These are phyloP conservation scores for Amiota mariae DNA, from an alignment of 2,888 invertebrate genomes.

Conservation along the genomic window DNA sequence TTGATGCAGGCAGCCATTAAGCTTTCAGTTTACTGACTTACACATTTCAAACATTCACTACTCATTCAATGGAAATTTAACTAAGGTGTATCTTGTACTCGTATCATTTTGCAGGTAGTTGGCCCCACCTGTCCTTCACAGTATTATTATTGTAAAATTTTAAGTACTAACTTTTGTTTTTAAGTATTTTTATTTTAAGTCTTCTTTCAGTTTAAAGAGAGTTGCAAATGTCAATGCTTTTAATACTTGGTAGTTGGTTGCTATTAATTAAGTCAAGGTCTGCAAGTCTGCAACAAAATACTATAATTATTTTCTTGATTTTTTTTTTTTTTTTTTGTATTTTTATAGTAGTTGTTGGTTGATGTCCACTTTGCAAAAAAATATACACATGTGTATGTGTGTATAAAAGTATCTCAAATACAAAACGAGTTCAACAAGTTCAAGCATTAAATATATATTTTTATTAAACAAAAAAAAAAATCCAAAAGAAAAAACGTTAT, in stretches of 20 bases:
- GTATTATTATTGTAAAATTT: not conserved
- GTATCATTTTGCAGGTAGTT: not conserved
- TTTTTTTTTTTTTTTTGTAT: no score
- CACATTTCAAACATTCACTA: no score
- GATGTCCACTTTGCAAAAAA: no score
- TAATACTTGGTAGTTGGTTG: not conserved
- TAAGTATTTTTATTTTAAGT: not conserved
- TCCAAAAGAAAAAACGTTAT: no score
- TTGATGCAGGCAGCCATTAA: not conserved
- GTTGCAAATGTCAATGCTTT: conserved; percentile 19
- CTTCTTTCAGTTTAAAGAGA: no score
- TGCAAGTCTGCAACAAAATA: not conserved
- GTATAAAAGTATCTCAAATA: no score
- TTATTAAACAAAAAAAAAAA: no score
- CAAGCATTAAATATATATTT: not conserved
- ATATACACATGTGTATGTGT: no score
- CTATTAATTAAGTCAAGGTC: conserved; percentile 16
- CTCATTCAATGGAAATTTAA: no score
- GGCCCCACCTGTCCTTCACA: not conserved
- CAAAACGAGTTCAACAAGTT: not conserved
- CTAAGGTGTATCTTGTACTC: no score
- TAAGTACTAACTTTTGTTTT: not conserved
- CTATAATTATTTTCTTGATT: not conserved
- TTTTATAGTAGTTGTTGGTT: not conserved
- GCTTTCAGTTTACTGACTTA: not conserved